phyloP scores from a whole-genome alignment of 2,888 invertebrate genomes.

The Galerucella pusilla region DNA sequence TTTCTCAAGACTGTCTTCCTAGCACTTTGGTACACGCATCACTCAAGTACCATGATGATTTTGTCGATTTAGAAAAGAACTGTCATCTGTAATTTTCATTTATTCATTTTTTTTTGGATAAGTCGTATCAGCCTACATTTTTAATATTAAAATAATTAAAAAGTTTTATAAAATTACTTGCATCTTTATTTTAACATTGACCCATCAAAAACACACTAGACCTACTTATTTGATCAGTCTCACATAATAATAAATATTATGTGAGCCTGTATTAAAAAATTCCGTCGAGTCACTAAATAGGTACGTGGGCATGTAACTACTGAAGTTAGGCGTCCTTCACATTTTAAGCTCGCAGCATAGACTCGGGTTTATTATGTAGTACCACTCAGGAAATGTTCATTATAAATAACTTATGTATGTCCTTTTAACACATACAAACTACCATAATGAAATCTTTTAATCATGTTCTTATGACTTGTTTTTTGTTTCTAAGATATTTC shows the following conservation, averaged over 20 bases:
- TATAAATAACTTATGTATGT: neutral
- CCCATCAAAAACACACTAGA: neutral
- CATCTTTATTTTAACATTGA: conserved; percentile 2
- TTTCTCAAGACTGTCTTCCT: too few relatives aligned
- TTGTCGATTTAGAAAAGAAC: too few relatives aligned
- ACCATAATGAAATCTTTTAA: too few relatives aligned
- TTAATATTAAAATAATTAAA: too few relatives aligned
- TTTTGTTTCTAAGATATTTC: too few relatives aligned
- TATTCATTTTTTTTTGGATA: too few relatives aligned
- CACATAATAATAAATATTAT: neutral
- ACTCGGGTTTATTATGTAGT: conserved; percentile 9
- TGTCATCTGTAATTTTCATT: too few relatives aligned
- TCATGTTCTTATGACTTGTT: too few relatives aligned
- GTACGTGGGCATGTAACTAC: conserved; percentile 13
- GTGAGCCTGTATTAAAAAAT: neutral
- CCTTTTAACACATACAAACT: neutral
- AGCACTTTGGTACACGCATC: too few relatives aligned
- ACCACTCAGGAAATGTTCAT: neutral
- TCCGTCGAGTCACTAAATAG: conserved; percentile 2
- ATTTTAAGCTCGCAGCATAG: conserved; percentile 2
- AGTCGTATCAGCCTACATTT: too few relatives aligned
- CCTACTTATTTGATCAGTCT: neutral
- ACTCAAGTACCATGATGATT: too few relatives aligned
- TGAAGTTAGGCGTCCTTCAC: conserved; percentile 15
- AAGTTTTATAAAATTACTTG: neutral